Conservation (phyloP, 2,888 invertebrate genomes). For the Ashinkailepas kermadecensis region DNA sequence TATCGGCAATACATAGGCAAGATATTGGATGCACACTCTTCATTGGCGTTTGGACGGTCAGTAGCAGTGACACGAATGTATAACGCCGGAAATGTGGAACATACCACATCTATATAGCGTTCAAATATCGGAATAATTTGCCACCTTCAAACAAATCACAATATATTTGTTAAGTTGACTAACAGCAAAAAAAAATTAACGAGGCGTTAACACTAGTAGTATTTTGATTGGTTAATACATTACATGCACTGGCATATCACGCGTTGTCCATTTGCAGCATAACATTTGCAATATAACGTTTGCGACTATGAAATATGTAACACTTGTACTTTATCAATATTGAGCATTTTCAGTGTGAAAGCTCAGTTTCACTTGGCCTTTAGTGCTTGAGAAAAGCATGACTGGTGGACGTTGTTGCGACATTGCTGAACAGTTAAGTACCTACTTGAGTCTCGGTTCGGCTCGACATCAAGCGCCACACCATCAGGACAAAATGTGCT, state of each 20-base stretch:
- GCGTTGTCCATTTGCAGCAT: not conserved
- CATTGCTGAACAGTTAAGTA: too few species aligned
- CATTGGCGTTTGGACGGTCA: not conserved
- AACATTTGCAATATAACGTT: not conserved
- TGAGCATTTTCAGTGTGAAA: constrained; percentile 2
- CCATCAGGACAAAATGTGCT: not conserved
- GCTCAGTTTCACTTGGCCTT: not conserved
- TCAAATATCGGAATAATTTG: not conserved
- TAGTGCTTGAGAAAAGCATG: not conserved
- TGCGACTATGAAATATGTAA: not conserved
- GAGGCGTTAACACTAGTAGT: not conserved
- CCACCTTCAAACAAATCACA: not conserved
- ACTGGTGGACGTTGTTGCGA: not conserved
- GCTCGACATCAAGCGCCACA: not conserved
- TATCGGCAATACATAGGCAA: too few species aligned
- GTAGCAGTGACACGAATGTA: not conserved
- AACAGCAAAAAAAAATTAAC: not conserved
- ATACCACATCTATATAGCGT: not conserved
- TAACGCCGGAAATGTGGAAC: not conserved
- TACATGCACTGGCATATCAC: not conserved
- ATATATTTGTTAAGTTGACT: not conserved
- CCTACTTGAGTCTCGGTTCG: too few species aligned
- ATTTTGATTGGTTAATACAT: constrained; percentile 9
- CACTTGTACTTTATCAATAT: constrained; percentile 2
- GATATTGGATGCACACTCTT: not conserved